Percentiles rank a stretch among this genome's conserved stretches.
These are phyloP conservation scores for Cacatua alba DNA, from an alignment of 2,113 vertebrate species.

Conservation along the genomic window DNA sequence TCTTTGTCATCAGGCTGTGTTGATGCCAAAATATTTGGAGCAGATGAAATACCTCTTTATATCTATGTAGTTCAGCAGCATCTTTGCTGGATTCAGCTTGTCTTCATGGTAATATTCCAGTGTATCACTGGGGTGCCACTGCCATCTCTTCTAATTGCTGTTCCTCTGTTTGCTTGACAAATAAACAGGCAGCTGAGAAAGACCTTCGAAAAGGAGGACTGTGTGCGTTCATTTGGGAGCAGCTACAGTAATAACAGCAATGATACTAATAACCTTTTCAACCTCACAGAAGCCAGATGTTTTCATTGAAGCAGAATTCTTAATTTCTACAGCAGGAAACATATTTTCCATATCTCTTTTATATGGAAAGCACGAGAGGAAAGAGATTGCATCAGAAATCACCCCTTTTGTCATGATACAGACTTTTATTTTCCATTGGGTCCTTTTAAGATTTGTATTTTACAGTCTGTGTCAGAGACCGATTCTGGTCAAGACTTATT, in stretches of 20 bases:
- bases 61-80: neutral
- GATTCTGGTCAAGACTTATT: conserved; percentile 77
- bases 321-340: conserved; percentile 36
- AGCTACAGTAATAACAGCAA: neutral
- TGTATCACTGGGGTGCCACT: neutral
- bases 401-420: conserved; percentile 67
- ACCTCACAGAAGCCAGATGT: neutral
- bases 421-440: conserved; percentile 75
- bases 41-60: conserved; percentile 36
- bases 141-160: neutral
- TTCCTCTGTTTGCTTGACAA: neutral
- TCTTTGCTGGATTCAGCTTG: neutral
- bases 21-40: conserved; percentile 44
- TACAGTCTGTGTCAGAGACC: conserved; percentile 76
- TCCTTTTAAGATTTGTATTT: conserved; percentile 75
- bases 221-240: neutral
- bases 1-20: neutral
- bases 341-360: conserved; percentile 24
- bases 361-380: conserved; percentile 22
- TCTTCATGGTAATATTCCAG: neutral
- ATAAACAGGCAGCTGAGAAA: neutral
- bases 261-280: neutral
- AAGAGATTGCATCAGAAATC: conserved; percentile 68
- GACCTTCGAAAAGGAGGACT: neutral
- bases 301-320: conserved; percentile 22